Evolutionary conservation across 2,797 vertebrate genomes (phyloP), one percentile per base, ranked within the genome.

Genomic region (Poeciliopsis infans): DNA sequence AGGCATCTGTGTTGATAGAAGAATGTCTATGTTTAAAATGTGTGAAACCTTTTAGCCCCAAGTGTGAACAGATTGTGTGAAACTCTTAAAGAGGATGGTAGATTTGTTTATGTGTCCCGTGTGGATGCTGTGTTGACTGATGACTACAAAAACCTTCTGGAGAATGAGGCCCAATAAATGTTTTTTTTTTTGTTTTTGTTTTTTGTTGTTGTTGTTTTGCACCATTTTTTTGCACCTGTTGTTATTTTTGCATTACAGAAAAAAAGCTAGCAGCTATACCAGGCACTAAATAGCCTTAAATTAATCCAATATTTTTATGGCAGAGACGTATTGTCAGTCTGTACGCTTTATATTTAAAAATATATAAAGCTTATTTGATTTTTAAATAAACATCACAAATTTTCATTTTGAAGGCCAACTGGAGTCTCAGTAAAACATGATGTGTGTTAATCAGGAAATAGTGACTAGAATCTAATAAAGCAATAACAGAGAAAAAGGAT

Each of bases 81-180:
- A 51, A 79, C 68, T 55, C 77, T 49, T 77, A 76, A 39, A 79
- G 33, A 82, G 71, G 72, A 80, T 57, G 25, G n/a, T 53, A 68
- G 77, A 83, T 78, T 15, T 90, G 64, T 76, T 82, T 79, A 81
- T 79, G 80, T 89, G 79, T 83, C 88, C 90, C 83, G 74, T 83
- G 51, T 83, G 81, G 75, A 57, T 66, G 28, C 51, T 87, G 74
- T 72, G 72, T 39, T 75, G 82, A 28, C 41, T 79, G 85, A 83
- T 15, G 81, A 84, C 82, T 78, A 75, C 46, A 78, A 74, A 87
- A 85, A 80, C 61, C 51, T 71, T 78, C 31, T 61, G 59, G 69
- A 84, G 84, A 85, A 82, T 78, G 72, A 87, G 74, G 59, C 74
- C 12, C 18, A 74, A 18, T 73, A 51, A 39, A 75, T 28, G 2